These are phyloP conservation scores for Drosophila multiciliata DNA, from an alignment of 2,888 invertebrate genomes.

Conservation along the genomic window DNA sequence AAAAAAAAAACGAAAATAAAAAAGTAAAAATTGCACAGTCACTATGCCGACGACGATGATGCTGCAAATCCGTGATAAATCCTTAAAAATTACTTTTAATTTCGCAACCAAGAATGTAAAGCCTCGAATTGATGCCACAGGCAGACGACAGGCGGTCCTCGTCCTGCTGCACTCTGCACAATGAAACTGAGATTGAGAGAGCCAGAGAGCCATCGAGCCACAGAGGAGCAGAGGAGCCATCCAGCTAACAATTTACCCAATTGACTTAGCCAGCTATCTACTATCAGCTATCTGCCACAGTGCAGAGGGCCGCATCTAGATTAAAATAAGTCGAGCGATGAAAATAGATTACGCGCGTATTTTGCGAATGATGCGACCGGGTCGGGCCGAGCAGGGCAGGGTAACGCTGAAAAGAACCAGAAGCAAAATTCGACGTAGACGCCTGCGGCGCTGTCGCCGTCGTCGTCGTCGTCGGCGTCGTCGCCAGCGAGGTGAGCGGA, in stretches of 20 bases:
- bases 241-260: conserved; percentile 31
- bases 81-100: conserved; percentile 76
- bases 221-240: conserved; percentile 1
- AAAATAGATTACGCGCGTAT: conserved; percentile 75
- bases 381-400: conserved; percentile 36
- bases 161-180: conserved; percentile 33
- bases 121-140: conserved; percentile 60
- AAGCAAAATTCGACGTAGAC: conserved; percentile 6
- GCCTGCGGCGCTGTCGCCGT: conserved; percentile 2
- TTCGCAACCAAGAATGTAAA: conserved; percentile 60
- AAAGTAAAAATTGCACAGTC: conserved; percentile 43
- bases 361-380: conserved; percentile 61
- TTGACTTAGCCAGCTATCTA: conserved; percentile 36
- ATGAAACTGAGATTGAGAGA: conserved; percentile 19
- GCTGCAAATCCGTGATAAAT: conserved; percentile 73
- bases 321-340: conserved; percentile 75
- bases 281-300: conserved; percentile 17
- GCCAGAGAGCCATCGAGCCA: not conserved
- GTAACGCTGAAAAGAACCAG: conserved; percentile 12
- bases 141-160: conserved; percentile 10
- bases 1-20: conserved; percentile 15
- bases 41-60: conserved; percentile 56
- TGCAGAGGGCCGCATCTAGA: conserved; percentile 53
- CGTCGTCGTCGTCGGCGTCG: conserved; percentile 4
- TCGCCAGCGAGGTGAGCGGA: conserved; percentile 30